Base-by-base conservation (phyloP, 2,888 invertebrate species). In the Euphydryas editha region DNA sequence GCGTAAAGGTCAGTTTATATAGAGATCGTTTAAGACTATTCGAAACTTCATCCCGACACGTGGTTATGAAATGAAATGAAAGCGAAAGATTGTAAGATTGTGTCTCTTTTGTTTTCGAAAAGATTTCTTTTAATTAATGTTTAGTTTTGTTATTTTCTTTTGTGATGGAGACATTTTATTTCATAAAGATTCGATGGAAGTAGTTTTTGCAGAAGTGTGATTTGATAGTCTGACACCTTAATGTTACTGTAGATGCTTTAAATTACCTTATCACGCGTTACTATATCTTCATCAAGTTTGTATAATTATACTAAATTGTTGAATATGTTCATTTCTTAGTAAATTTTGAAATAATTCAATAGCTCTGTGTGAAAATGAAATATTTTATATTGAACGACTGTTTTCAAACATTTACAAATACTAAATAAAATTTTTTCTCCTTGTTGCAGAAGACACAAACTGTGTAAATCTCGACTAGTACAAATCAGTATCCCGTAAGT, bases 361-460 rank as follows among this genome's bases (percentile, higher is more conserved):
- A n/a, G n/a, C n/a, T n/a, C n/a, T n/a, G n/a, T n/a, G n/a, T n/a
- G n/a, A n/a, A n/a, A n/a, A n/a, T n/a, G n/a, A n/a, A n/a, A n/a
- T n/a, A n/a, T n/a, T n/a, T n/a, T n/a, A n/a, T n/a, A n/a, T n/a
- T n/a, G n/a, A n/a, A n/a, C n/a, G n/a, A n/a, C n/a, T 39, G 7
- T 6, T 4, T 2, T 11, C 7, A 39, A 10, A 7, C n/a, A 44
- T 44, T n/a, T 4, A 7, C 0, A 51, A 15, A n/a, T 4, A 15
- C 21, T n/a, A 24, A 21, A 8, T 10, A 51, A 42, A 62, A 55
- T 15, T n/a, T 7, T 51, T 57, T 61, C n/a, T 17, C n/a, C 0
- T 66, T 66, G 60, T 66, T 69, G 2, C 66, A 69, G 69, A n/a
- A 17, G 8, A 20, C 39, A 51, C 57, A 30, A 49, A 56, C 30